Conservation (phyloP, 2,113 vertebrate species). For the Danionella cerebrum region DNA sequence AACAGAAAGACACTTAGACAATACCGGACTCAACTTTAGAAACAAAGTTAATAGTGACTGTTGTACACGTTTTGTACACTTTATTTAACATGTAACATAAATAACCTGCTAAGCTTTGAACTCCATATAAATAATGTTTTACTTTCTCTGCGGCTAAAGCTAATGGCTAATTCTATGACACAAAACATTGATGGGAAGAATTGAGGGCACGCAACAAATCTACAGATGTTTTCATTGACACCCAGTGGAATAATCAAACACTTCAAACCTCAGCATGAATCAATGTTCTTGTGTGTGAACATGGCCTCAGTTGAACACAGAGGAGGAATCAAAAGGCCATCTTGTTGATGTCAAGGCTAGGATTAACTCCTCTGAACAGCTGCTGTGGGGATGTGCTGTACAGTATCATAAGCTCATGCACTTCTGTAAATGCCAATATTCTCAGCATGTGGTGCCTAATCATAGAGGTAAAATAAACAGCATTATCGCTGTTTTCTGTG, state of each 20-base stretch:
- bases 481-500: too few species aligned
- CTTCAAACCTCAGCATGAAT: neutral
- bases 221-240: neutral
- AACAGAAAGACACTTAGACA: too few species aligned
- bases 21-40: too few species aligned
- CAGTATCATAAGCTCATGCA: conserved; percentile 42
- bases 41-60: too few species aligned
- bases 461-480: neutral
- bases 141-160: too few species aligned
- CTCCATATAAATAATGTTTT: too few species aligned
- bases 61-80: too few species aligned
- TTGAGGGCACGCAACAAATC: neutral
- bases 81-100: too few species aligned
- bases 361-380: conserved; percentile 30
- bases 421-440: conserved; percentile 33
- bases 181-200: too few species aligned
- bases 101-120: too few species aligned
- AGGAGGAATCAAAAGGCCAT: conserved; percentile 18
- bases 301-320: neutral
- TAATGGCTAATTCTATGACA: too few species aligned
- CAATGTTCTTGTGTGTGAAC: neutral
- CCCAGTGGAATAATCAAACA: neutral
- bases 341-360: conserved; percentile 30
- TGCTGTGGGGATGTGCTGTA: conserved; percentile 46
- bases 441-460: conserved; percentile 42